Conservation (phyloP, 92 coral and sea anemone species). For the Paragorgia papillata region DNA sequence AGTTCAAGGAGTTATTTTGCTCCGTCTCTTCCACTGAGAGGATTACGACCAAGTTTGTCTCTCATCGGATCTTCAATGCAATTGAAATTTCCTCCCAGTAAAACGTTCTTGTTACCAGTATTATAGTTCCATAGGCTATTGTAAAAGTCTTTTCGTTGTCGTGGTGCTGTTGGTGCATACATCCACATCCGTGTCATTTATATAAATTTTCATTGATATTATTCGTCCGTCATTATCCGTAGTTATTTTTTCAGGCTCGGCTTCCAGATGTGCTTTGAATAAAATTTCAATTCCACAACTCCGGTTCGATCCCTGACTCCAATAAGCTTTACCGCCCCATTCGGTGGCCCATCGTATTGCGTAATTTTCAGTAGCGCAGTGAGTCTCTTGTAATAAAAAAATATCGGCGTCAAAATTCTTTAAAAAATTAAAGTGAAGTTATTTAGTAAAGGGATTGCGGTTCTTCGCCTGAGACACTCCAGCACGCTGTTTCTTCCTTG, state of each 20-base stretch:
- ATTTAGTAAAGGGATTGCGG: slow-evolving; percentile 5
- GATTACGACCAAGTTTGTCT: slow-evolving; percentile 42
- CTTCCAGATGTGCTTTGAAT: not conserved
- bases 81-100: slow-evolving; percentile 53
- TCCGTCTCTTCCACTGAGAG: not conserved
- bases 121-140: not conserved
- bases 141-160: not conserved
- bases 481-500: not conserved
- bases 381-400: slow-evolving; percentile 32
- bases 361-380: not conserved
- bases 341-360: slow-evolving; percentile 21
- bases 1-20: not conserved
- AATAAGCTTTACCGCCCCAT: slow-evolving; percentile 28
- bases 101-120: not conserved
- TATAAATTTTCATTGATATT: not conserved
- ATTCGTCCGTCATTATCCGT: slow-evolving; percentile 36
- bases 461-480: not conserved
- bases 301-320: not conserved
- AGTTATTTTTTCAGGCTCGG: not conserved
- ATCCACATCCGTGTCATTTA: not conserved
- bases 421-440: not conserved
- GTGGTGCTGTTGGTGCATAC: slow-evolving; percentile 56
- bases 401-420: not conserved
- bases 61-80: not conserved
- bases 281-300: slow-evolving; percentile 45